Conservation (phyloP, 1,140 invertebrate species). For the Halesus radiatus region DNA sequence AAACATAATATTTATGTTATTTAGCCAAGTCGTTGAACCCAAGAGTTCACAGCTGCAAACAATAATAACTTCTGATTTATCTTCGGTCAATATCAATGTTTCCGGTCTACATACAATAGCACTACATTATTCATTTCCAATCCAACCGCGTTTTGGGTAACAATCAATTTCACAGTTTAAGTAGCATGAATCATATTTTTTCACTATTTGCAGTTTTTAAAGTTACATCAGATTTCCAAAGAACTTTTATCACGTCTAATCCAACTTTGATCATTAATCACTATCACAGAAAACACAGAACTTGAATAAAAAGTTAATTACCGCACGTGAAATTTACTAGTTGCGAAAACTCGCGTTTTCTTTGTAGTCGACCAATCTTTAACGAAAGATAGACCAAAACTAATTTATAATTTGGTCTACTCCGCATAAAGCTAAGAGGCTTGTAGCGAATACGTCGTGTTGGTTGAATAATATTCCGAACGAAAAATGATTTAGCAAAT, state of each 20-base stretch:
- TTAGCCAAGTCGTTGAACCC: not conserved
- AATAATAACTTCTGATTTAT: not conserved
- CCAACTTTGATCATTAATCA: not conserved
- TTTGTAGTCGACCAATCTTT: not conserved
- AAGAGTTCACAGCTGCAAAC: not conserved
- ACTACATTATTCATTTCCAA: not conserved
- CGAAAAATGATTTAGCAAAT: not conserved
- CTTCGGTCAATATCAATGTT: not conserved
- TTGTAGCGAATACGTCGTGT: not conserved
- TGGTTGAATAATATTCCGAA: not conserved
- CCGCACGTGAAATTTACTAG: not conserved
- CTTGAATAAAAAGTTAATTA: not conserved
- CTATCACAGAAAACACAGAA: not conserved
- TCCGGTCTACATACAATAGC: not conserved
- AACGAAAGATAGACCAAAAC: no score
- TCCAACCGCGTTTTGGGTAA: not conserved
- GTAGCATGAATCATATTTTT: slow-evolving; percentile 4
- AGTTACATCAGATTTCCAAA: not conserved
- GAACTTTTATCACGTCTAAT: not conserved
- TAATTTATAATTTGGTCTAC: not conserved
- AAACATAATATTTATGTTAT: not conserved
- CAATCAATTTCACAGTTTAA: slow-evolving; percentile 27
- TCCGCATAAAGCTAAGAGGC: not conserved
- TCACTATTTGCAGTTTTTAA: not conserved
- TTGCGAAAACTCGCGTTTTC: not conserved